Base-by-base conservation (phyloP, 2,797 vertebrate genomes). In the Muscicapa comitata region DNA sequence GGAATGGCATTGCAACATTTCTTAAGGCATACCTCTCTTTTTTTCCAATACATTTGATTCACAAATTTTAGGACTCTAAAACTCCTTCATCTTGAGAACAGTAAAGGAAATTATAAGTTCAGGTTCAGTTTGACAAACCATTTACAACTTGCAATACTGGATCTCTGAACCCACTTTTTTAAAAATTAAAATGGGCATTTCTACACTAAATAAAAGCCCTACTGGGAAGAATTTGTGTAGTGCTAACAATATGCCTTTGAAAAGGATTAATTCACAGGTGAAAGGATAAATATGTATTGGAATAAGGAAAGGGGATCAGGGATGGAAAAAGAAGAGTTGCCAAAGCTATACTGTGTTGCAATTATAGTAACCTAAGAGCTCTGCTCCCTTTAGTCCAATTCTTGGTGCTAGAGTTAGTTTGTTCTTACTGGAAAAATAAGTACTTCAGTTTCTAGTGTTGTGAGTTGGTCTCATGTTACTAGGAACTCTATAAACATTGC, bases 1-100 rank as follows among this genome's bases (percentile, higher is more conserved):
- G 95, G 81, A 96, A 93, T 68, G 51, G 88, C 95, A 92, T 75
- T 19, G 80, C 55, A 90, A 95, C 57, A 85, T 82, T 96, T 91
- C 48, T 78, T 86, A 78, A 91, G n/a, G 35, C 17, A 37, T 31
- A 28, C 45, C 1, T 89, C 3, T 37, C 80, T 67, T 74, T 48
- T 76, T 51, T 19, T 6, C 7, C 40, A 72, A 29, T 4, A 26
- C 13, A 42, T 85, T 72, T 72, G 68, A 86, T 29, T 78, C 83
- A 83, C 91, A 93, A 80, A 91, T 94, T 72, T 81, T 91, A 82
- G 94, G 87, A 93, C 75, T 90, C 59, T 88, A 43, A 77, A 83
- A 62, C 4, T 71, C 75, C 21, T 70, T 42, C 24, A 55, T 47
- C 65, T 77, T 51, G 40, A 90, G 74, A 93, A 81, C 6, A 66